These are phyloP conservation scores for Tympanuchus pallidicinctus DNA, from an alignment of 2,113 vertebrate genomes.

Conservation along the genomic window DNA sequence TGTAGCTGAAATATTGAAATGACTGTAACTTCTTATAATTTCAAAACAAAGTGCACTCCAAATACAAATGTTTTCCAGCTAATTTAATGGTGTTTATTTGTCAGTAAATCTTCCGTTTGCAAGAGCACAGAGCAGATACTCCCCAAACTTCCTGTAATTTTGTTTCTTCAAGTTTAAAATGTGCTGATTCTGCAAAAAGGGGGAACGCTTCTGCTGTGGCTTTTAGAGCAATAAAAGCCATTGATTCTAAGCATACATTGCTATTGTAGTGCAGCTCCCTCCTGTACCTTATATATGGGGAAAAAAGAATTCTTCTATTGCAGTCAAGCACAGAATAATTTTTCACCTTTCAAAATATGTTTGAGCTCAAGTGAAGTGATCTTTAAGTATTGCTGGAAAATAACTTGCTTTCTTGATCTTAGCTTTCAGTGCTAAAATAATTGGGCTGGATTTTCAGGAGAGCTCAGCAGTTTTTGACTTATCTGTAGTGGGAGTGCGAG, in stretches of 20 bases:
- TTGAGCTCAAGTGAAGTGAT: not conserved
- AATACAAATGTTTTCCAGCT: not conserved
- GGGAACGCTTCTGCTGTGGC: not conserved
- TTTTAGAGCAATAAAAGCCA: not conserved
- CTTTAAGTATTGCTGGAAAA: not conserved
- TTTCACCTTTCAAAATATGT: not conserved
- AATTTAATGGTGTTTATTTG: not conserved
- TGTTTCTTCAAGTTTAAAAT: constrained; percentile 16
- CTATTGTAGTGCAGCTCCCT: not conserved
- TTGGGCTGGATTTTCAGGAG: not conserved
- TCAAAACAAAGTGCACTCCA: not conserved
- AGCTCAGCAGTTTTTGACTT: not conserved
- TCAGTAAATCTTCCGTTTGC: not conserved
- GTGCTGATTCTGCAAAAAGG: not conserved
- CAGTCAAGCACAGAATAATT: not conserved
- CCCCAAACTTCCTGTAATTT: constrained; percentile 15
- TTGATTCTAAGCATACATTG: not conserved
- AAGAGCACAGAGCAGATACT: not conserved
- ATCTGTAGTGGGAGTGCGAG: not conserved
- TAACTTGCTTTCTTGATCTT: not conserved
- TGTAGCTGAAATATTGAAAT: not conserved
- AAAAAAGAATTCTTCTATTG: not conserved
- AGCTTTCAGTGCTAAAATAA: not conserved
- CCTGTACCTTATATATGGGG: not conserved
- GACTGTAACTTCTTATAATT: not conserved